A percentile compares a stretch with the other conserved stretches of the same genome.
Conservation (phyloP, 2,797 vertebrate genomes). For the Phalloptychus januarius region DNA sequence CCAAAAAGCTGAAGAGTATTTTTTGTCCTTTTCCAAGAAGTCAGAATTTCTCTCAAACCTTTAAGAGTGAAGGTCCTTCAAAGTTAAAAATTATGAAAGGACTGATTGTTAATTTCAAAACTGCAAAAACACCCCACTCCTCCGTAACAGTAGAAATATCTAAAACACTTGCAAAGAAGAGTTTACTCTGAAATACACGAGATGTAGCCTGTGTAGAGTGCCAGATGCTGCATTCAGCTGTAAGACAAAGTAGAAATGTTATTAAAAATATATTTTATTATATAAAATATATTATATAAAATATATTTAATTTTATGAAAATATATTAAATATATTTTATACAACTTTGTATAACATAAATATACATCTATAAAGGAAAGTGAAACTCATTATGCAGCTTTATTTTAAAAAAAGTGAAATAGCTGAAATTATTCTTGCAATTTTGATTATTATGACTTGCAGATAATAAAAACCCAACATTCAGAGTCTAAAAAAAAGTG, state of each 20-base stretch:
- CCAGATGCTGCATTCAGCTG: not conserved
- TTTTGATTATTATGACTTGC: too few relatives aligned
- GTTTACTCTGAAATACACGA: not conserved
- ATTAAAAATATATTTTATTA: too few relatives aligned
- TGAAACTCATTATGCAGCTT: too few relatives aligned
- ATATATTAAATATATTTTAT: too few relatives aligned
- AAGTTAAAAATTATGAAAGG: not conserved
- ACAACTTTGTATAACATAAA: too few relatives aligned
- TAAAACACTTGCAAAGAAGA: not conserved
- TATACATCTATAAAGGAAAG: too few relatives aligned
- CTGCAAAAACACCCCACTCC: not conserved
- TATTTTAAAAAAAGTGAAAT: too few relatives aligned
- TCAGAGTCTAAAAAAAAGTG: too few relatives aligned
- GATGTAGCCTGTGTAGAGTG: not conserved
- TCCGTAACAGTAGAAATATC: not conserved
- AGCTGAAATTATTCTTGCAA: too few relatives aligned
- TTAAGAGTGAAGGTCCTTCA: not conserved
- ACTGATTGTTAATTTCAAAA: not conserved
- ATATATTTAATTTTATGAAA: too few relatives aligned
- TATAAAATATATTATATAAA: too few relatives aligned
- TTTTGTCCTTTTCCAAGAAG: constrained; percentile 24
- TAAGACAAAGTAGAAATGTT: not conserved
- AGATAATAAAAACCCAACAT: too few relatives aligned
- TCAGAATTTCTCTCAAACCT: constrained; percentile 26
- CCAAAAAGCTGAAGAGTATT: constrained; percentile 27